phyloP scores from a whole-genome alignment of 2,797 vertebrate species.

The Distichodus sexfasciatus region DNA sequence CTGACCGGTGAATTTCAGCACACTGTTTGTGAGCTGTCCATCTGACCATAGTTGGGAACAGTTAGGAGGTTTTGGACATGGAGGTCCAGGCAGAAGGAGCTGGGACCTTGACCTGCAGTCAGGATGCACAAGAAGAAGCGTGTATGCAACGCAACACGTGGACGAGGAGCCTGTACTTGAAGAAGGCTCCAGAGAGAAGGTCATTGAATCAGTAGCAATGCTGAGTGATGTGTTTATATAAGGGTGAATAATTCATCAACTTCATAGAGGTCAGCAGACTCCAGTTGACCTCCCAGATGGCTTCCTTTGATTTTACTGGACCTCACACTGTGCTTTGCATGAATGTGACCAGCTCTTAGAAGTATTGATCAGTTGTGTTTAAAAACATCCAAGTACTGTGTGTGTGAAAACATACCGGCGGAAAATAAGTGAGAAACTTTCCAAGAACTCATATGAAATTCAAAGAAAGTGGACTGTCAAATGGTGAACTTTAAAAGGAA shows the following conservation, averaged over 20 bases:
- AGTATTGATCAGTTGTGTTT: too few relatives aligned
- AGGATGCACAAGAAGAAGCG: too few relatives aligned
- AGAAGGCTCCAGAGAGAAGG: conserved; percentile 4
- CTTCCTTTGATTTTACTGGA: conserved; percentile 14
- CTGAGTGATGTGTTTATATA: conserved; percentile 45
- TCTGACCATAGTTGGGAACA: background rate
- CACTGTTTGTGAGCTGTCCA: background rate
- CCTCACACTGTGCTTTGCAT: too few relatives aligned
- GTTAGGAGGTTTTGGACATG: background rate
- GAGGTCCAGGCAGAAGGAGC: background rate
- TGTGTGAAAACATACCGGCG: too few relatives aligned
- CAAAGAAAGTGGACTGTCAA: too few relatives aligned
- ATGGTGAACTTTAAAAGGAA: too few relatives aligned
- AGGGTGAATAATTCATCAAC: conserved; percentile 50
- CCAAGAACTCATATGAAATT: too few relatives aligned
- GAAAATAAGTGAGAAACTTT: too few relatives aligned
- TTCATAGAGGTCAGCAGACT: conserved; percentile 9
- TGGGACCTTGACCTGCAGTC: conserved; percentile 2
- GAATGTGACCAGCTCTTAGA: too few relatives aligned
- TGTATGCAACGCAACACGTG: too few relatives aligned
- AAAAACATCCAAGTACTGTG: too few relatives aligned
- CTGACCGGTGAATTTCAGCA: background rate
- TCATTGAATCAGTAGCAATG: conserved; percentile 26
- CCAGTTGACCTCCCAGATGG: conserved; percentile 15
- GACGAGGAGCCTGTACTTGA: too few relatives aligned